phyloP scores from a whole-genome alignment of 1,140 invertebrate genomes.

The Cherax destructor region DNA sequence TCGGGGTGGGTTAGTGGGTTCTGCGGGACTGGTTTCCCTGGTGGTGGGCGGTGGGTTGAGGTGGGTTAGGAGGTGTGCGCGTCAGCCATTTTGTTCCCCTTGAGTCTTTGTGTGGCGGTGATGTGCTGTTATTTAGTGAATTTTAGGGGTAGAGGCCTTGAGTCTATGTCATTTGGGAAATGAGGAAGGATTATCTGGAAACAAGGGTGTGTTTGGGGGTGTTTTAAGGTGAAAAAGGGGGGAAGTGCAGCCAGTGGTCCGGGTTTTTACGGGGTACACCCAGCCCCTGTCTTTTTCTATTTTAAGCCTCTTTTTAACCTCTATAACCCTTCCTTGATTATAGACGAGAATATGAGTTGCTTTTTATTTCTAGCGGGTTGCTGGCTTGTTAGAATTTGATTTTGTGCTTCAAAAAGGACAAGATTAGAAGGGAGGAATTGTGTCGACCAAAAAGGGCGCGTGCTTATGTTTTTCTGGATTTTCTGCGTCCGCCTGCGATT shows the following conservation, averaged over 20 bases:
- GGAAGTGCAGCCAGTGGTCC: slow-evolving; percentile 49
- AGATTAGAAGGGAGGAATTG: slow-evolving; percentile 50
- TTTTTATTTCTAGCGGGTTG: slow-evolving; percentile 25
- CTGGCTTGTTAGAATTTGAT: neutral
- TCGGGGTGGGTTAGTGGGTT: slow-evolving; percentile 12
- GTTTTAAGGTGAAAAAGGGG: slow-evolving; percentile 51
- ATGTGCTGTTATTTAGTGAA: slow-evolving; percentile 64
- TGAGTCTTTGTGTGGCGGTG: slow-evolving; percentile 62
- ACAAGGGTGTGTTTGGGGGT: slow-evolving; percentile 39
- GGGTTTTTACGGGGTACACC: slow-evolving; percentile 40
- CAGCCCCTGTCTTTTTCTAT: slow-evolving; percentile 31
- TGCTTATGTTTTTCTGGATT: slow-evolving; percentile 54
- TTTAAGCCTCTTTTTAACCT: slow-evolving; percentile 12
- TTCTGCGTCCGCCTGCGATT: slow-evolving; percentile 34
- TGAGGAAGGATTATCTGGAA: slow-evolving; percentile 52
- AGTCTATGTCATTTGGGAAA: slow-evolving; percentile 35
- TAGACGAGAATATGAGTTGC: slow-evolving; percentile 23
- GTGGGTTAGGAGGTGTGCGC: slow-evolving; percentile 58
- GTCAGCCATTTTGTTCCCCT: slow-evolving; percentile 66
- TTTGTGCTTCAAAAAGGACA: slow-evolving; percentile 50
- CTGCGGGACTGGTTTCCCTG: slow-evolving; percentile 32
- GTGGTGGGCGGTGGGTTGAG: slow-evolving; percentile 11
- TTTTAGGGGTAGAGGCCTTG: slow-evolving; percentile 57
- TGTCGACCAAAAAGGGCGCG: slow-evolving; percentile 54
- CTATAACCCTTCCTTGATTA: slow-evolving; percentile 47